These are phyloP conservation scores for Nomada lathburiana DNA, from an alignment of 2,888 invertebrate species.

Conservation along the genomic window DNA sequence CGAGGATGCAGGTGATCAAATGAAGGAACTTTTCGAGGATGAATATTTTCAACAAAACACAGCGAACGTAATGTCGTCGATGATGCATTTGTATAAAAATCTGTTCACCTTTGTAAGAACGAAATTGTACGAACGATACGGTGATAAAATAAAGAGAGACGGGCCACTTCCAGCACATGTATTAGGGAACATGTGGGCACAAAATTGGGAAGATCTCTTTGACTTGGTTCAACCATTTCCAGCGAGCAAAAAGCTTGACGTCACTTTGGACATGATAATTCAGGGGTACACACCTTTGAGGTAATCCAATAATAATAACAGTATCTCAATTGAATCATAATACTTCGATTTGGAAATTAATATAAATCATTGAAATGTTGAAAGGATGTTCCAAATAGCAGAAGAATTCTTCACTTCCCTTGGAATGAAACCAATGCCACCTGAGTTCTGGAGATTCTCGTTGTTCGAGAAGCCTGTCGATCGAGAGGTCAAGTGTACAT, in stretches of 20 bases:
- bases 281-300: constrained; percentile 91
- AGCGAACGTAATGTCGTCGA: constrained; percentile 85
- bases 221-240: constrained; percentile 92
- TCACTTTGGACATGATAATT: constrained; percentile 91
- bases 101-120: constrained; percentile 93
- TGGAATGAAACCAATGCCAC: constrained; percentile 92
- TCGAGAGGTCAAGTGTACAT: constrained; percentile 89
- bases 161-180: constrained; percentile 95
- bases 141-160: constrained; percentile 87
- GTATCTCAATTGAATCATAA: background rate
- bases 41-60: constrained; percentile 87
- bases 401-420: constrained; percentile 93
- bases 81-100: constrained; percentile 90
- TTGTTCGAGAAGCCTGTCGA: constrained; percentile 91
- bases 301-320: constrained; percentile 81
- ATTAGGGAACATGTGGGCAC: constrained; percentile 94
- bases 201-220: constrained; percentile 91
- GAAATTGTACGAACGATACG: constrained; percentile 88
- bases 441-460: constrained; percentile 94
- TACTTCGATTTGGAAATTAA: background rate
- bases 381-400: constrained; percentile 92
- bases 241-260: constrained; percentile 89
- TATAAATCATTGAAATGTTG: constrained; percentile 45
- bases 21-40: constrained; percentile 91
- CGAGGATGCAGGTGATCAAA: constrained; percentile 92